A percentile compares a stretch with the other conserved stretches of the same genome.
Evolutionary conservation across 2,113 vertebrate species (phyloP).

Genomic region (Rhipidura dahli): DNA sequence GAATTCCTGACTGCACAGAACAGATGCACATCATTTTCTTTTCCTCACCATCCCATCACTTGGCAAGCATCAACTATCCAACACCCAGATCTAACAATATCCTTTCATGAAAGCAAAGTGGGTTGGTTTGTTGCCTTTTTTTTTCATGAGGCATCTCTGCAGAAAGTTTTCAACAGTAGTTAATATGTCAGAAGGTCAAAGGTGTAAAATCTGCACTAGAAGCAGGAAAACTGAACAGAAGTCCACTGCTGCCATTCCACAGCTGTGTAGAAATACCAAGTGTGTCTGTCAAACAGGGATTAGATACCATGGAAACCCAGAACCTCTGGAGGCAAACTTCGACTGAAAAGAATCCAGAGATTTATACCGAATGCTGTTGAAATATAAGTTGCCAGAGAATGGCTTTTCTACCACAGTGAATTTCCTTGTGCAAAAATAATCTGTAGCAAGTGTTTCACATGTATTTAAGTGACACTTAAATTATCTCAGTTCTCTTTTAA

Average conservation of each 20-base stretch:
- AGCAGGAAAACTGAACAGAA: background rate
- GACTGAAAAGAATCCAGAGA: background rate
- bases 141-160: background rate
- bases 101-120: background rate
- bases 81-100: background rate
- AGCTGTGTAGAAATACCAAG: slow-evolving; percentile 28
- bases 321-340: slow-evolving; percentile 28
- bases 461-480: background rate
- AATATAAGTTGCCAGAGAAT: background rate
- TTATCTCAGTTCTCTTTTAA: background rate
- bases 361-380: background rate
- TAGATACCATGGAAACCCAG: slow-evolving; percentile 39
- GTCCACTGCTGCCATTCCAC: background rate
- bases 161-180: background rate
- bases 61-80: background rate
- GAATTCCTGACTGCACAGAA: background rate
- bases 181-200: background rate
- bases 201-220: background rate
- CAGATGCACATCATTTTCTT: background rate
- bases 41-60: background rate
- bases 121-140: background rate
- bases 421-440: background rate
- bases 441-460: background rate
- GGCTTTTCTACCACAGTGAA: background rate
- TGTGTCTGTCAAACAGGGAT: slow-evolving; percentile 7